Evolutionary conservation across 2,797 vertebrate genomes (phyloP).

Genomic region (Staurois parvus): DNA sequence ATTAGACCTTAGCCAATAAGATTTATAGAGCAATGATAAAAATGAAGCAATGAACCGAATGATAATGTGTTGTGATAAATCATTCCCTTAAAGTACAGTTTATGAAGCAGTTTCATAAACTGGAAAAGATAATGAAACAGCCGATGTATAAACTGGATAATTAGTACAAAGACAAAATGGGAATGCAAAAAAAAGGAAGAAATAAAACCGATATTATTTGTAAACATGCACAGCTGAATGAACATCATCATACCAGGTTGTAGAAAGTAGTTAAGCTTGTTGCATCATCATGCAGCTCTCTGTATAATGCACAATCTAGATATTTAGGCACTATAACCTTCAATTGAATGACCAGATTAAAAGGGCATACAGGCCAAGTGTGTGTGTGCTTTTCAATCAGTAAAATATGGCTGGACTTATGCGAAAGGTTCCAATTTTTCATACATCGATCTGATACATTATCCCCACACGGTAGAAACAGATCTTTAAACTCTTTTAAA

Average conservation of each 20-base stretch:
- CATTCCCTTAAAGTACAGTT: slow-evolving; percentile 39
- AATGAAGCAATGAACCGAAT: slow-evolving; percentile 33
- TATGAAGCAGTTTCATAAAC: slow-evolving; percentile 42
- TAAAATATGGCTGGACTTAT: background rate
- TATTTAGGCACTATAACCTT: background rate
- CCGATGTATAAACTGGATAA: background rate
- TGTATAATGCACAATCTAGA: background rate
- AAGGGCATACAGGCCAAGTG: background rate
- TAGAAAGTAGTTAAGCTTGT: background rate
- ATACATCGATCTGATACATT: background rate
- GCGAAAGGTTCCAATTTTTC: too few relatives aligned
- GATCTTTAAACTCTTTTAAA: too few relatives aligned
- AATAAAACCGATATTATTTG: background rate
- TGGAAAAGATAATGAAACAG: slow-evolving; percentile 19
- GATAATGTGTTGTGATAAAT: slow-evolving; percentile 29
- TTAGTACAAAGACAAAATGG: background rate
- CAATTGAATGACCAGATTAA: background rate
- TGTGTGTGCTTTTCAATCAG: background rate
- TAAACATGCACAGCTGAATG: background rate
- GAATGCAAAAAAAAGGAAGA: too few relatives aligned
- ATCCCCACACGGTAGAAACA: background rate
- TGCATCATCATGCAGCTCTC: slow-evolving; percentile 1
- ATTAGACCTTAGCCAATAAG: slow-evolving; percentile 45
- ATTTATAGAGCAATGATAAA: slow-evolving; percentile 45
- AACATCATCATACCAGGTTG: background rate